Conservation (phyloP, 2,113 vertebrate species). For the Erinaceus europaeus region DNA sequence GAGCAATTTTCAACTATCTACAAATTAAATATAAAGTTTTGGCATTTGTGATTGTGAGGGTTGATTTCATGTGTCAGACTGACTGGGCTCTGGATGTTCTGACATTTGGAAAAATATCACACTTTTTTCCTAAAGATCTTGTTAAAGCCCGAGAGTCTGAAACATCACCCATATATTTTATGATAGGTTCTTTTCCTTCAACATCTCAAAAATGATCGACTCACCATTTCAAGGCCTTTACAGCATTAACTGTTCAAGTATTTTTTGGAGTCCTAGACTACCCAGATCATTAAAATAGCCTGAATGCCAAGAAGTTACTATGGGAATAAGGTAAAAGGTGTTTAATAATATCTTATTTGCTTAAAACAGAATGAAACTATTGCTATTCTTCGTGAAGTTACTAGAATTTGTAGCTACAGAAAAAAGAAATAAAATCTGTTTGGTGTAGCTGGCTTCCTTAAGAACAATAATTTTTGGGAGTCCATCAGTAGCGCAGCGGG, state of each 20-base stretch:
- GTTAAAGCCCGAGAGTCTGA: background rate
- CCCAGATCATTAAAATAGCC: background rate
- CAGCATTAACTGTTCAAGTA: background rate
- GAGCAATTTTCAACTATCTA: background rate
- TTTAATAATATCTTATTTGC: background rate
- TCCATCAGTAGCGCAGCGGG: too few species aligned
- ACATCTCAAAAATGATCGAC: too few species aligned
- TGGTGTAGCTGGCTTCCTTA: background rate
- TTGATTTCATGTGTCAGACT: background rate
- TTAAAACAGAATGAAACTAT: background rate
- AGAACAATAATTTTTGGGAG: too few species aligned
- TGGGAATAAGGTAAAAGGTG: background rate
- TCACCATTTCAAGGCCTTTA: too few species aligned
- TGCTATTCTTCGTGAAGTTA: background rate
- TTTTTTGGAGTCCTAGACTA: background rate
- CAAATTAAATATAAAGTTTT: background rate
- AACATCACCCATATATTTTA: background rate
- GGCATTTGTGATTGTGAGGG: background rate
- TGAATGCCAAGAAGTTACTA: background rate
- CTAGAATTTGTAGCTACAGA: background rate
- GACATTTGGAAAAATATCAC: background rate
- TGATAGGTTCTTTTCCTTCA: background rate
- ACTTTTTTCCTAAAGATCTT: background rate
- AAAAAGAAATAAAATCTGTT: slow-evolving; percentile 41
- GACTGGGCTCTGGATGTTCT: background rate